These are phyloP conservation scores for cat (Felis catus) DNA, from an alignment of 2,113 vertebrate species.

Conservation along the genomic window F.catus_Fca126_mat1.0 CM031421.1:101164501-101165000, in stretches of 20 bases:
- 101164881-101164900: not conserved
- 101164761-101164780: not conserved
- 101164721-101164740: not conserved
- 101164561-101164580: not conserved
- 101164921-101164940: not conserved
- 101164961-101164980: not conserved
- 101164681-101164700: no score
- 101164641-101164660: not conserved
- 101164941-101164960: not conserved
- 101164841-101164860: not conserved
- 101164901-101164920: not conserved
- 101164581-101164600: not conserved
- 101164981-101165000: not conserved
- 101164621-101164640: not conserved
- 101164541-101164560: not conserved
- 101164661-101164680: not conserved
- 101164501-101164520: not conserved
- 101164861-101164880: not conserved
- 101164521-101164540: not conserved
- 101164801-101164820: not conserved
- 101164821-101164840: not conserved
- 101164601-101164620: not conserved
- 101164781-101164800: not conserved
- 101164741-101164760: not conserved
- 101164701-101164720: rapidly evolving